Base-by-base conservation (phyloP, 2,888 invertebrate genomes). In the Pheosia gnoma region DNA sequence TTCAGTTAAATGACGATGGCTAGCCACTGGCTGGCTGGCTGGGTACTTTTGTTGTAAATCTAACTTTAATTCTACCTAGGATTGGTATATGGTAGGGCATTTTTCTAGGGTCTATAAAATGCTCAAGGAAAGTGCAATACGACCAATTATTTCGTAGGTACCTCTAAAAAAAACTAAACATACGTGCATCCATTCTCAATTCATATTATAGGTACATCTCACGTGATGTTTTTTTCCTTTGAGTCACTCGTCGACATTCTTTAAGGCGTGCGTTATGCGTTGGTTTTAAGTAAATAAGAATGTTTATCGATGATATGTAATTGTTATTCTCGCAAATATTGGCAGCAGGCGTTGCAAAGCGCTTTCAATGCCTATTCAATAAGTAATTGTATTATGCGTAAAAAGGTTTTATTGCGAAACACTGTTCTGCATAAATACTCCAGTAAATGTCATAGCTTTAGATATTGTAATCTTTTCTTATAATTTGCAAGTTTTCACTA, bases 11-110 rank as follows among this genome's bases (percentile, higher is more conserved):
- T 36, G 25, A 36, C 36, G 36, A 52, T 36, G 9, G 52, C 52
- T 52, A 36, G 25, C 9, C 36, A 49, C 25, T 25, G 25, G 25
- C 25, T 25, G 25, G 25, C 25, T 25, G 25, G 25, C 25, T 49
- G 52, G 8, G 36, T 53, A 53, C 37, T 11, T 37, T 11, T 13
- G 56, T 25, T 9, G 41, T 56, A 41, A 56, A 56, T 56, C 41
- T 56, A 56, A 39, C 56, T 56, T 54, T 54, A 54, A 54, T 38
- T 54, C 3, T 25, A 54, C 5, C 11, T 39, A 41, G 41, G 3
- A 56, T 41, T 56, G 13, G 37, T 4, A n/a, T 10, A n/a, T 10
- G 8, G 5, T 41, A n/a, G 6, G 56, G 10, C 4, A 10, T 53
- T 53, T 37, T 37, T 53, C 37, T 53, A 10, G 25, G 37, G 37